Evolutionary conservation across 2,797 vertebrate genomes (phyloP).

Genomic region (Telmatherina bonti): DNA sequence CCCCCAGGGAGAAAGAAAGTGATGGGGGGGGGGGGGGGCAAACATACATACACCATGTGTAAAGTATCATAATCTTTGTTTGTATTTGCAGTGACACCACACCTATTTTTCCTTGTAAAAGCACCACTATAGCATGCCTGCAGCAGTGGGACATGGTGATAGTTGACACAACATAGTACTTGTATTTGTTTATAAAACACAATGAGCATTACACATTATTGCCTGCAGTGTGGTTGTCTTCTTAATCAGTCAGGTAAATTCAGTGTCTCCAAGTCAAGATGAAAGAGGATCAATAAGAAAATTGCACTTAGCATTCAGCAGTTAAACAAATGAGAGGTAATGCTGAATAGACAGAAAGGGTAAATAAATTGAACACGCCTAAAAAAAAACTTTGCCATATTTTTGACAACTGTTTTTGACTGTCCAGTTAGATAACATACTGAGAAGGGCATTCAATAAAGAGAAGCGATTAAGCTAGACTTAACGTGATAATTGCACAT

Average conservation of each 20-base stretch:
- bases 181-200: slow-evolving; percentile 30
- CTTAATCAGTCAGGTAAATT: slow-evolving; percentile 48
- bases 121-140: slow-evolving; percentile 10
- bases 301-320: slow-evolving; percentile 28
- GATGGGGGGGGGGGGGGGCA: slow-evolving; percentile 17
- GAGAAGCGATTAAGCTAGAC: slow-evolving; percentile 15
- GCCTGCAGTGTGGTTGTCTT: slow-evolving; percentile 18
- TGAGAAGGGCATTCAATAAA: slow-evolving; percentile 10
- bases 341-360: background rate
- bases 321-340: slow-evolving; percentile 32
- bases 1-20: slow-evolving; percentile 35
- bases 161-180: slow-evolving; percentile 9
- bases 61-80: slow-evolving; percentile 36
- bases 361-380: background rate
- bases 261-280: slow-evolving; percentile 25
- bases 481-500: slow-evolving; percentile 20
- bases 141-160: slow-evolving; percentile 20
- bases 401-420: slow-evolving; percentile 26
- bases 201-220: slow-evolving; percentile 26
- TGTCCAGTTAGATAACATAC: slow-evolving; percentile 15
- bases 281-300: slow-evolving; percentile 16
- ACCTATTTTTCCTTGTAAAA: slow-evolving; percentile 28
- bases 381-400: slow-evolving; percentile 11
- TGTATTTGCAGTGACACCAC: slow-evolving; percentile 19
- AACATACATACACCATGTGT: slow-evolving; percentile 38